These are phyloP conservation scores for Pardalotus punctatus DNA, from an alignment of 2,113 vertebrate species.

Conservation along the genomic window DNA sequence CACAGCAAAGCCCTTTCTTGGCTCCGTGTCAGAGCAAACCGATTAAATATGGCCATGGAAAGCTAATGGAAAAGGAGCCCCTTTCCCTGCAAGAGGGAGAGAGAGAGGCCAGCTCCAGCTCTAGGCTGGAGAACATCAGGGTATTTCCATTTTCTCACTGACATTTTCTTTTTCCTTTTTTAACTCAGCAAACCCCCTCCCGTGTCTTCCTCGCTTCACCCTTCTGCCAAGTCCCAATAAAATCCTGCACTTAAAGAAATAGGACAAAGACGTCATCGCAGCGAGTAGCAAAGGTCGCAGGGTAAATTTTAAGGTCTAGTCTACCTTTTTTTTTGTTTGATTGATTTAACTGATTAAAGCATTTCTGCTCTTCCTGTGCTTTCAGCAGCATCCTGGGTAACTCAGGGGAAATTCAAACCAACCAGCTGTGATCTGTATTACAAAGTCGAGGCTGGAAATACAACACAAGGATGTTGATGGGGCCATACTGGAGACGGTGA, in stretches of 20 bases:
- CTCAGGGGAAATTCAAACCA: constrained; percentile 53
- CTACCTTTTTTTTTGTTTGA: not conserved
- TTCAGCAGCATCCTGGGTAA: constrained; percentile 48
- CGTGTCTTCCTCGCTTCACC: not conserved
- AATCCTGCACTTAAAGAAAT: constrained; percentile 3
- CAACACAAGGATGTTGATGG: constrained; percentile 10
- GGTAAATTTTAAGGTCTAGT: constrained; percentile 28
- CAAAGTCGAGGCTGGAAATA: constrained; percentile 21
- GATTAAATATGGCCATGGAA: constrained; percentile 50
- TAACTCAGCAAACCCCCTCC: not conserved
- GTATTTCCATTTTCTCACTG: constrained; percentile 27
- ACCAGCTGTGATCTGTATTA: constrained; percentile 52
- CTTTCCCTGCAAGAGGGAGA: constrained; percentile 7
- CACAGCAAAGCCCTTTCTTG: constrained; percentile 48
- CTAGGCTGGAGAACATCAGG: not conserved
- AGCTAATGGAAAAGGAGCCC: constrained; percentile 50
- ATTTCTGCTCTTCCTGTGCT: constrained; percentile 25
- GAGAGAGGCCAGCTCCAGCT: not conserved
- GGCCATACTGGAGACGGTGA: not conserved
- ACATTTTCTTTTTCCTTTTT: constrained; percentile 28
- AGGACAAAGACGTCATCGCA: constrained; percentile 3
- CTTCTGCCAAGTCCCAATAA: constrained; percentile 31
- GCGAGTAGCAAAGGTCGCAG: not conserved
- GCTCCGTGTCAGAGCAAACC: constrained; percentile 46
- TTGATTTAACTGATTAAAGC: constrained; percentile 46